Evolutionary conservation across 2,888 invertebrate genomes (phyloP), one percentile per base, ranked within the genome.

Genomic region (Archaeoteleia sp.): DNA sequence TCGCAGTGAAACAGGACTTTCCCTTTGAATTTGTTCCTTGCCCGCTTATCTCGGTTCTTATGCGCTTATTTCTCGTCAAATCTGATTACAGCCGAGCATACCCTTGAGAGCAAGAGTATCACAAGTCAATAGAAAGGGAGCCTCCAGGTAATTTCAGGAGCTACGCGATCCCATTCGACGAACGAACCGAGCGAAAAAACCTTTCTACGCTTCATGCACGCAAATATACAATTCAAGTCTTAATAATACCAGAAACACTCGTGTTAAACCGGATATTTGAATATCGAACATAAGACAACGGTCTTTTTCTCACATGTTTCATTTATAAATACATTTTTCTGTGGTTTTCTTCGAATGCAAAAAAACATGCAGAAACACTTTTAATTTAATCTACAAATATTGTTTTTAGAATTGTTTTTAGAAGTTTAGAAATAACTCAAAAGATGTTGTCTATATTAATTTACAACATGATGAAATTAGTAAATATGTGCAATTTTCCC

Each of bases 51-150:
- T 51, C 55, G 55, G 54, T 60, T 45, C 68, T 68, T 65, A 65
- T 62, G 51, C 53, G 61, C 65, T 69, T 69, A 65, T 53, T 61
- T 53, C 61, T 55, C 45, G 34, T 46, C 55, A 60, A 65, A 60
- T 55, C 63, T 65, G 65, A 68, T 68, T 68, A 65, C 46, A 12
- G 30, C 39, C 45, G 43, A 60, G 60, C 55, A 25, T 45, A 58
- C 63, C 68, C 58, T 62, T 17, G 49, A 61, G 53, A 46, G 32
- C 46, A 53, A 35, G 32, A 48, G 58, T 58, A 68, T 55, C 60
- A 35, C 57, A 37, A 69, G 61, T 60, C 60, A 60, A 65, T 65
- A 65, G 53, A 60, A 63, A 65, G 57, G 60, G 60, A 51, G 63
- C 63, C 58, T 43, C 46, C 58, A 67, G 67, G 58, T 67, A 58